Base-by-base conservation (phyloP, 2,888 invertebrate genomes). In the Leptopilina myrica region DNA sequence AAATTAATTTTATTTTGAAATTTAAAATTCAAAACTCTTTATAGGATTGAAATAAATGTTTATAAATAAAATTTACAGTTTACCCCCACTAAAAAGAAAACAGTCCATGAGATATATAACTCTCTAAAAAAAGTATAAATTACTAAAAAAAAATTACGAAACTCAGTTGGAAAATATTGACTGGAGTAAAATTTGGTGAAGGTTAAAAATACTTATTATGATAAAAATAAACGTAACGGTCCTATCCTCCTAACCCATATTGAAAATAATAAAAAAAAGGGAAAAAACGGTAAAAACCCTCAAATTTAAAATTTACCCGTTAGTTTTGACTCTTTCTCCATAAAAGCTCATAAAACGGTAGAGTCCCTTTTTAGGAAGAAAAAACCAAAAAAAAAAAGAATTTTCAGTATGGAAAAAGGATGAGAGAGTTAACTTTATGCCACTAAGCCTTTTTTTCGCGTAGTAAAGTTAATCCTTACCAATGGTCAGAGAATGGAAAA, bases 401-500 rank as follows among this genome's bases (percentile, higher is more conserved):
- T 56, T 56, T 53, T 73, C 56, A 73, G 15, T 33, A 9, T 56
- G n/a, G 33, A 82, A 80, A 9, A 49, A 11, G 11, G 49, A 49
- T 11, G 82, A 84, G 86, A 86, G 84, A 86, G 88, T 90, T 90
- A 88, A 90, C 89, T 89, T 88, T 84, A 88, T 84, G 87, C 89
- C 89, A 84, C 89, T 88, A 89, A 90, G 86, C 88, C 89, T 89
- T 90, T 90, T 87, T 76, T 87, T 76, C 83, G 85, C 83, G 85
- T 85, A 84, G 86, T 89, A 88, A 90, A 90, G 89, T 89, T 89
- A 90, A 91, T 90, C 88, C 84, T 75, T 43, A 43, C 66, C 62
- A 33, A 56, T 73, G 73, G 73, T 73, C 56, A 59, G n/a, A 73
- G 73, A 73, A 73, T 56, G 33, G 49, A 49, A 43, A 33, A 33